Conservation (phyloP, 2,888 invertebrate species). For the Mylabris sibirica region DNA sequence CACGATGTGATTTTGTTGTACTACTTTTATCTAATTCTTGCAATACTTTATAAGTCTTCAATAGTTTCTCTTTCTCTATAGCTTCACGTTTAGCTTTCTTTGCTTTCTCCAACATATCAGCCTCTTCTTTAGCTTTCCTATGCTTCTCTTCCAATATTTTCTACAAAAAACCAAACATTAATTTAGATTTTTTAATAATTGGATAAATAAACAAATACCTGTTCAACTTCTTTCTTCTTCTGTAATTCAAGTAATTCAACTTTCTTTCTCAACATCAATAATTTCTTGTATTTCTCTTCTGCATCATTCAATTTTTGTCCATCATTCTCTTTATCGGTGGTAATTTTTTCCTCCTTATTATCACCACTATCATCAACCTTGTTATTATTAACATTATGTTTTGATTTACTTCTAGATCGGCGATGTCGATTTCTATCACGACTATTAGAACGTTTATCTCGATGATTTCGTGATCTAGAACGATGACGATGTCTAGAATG, state of each 20-base stretch:
- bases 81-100: slow-evolving; percentile 59
- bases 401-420: slow-evolving; percentile 1
- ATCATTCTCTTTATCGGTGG: slow-evolving; percentile 34
- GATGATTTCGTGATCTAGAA: slow-evolving; percentile 32
- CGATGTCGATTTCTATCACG: slow-evolving; percentile 55
- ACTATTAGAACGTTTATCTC: slow-evolving; percentile 33
- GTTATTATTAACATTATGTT: slow-evolving; percentile 37
- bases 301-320: slow-evolving; percentile 51
- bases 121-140: slow-evolving; percentile 60
- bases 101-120: slow-evolving; percentile 60
- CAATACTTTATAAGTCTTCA: slow-evolving; percentile 59
- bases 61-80: slow-evolving; percentile 59
- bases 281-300: slow-evolving; percentile 56
- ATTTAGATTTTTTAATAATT: background rate
- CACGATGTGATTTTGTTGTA: slow-evolving; percentile 38
- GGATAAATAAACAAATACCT: slow-evolving; percentile 36
- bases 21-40: slow-evolving; percentile 56
- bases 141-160: slow-evolving; percentile 57
- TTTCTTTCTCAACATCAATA: slow-evolving; percentile 67
- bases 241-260: slow-evolving; percentile 68
- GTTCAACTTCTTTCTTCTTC: slow-evolving; percentile 64
- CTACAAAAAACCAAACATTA: slow-evolving; percentile 34
- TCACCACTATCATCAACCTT: slow-evolving; percentile 39
- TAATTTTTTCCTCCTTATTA: slow-evolving; percentile 27
- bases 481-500: slow-evolving; percentile 46